Evolutionary conservation across 2,888 invertebrate species (phyloP).

Genomic region (Torymus tubicola): DNA sequence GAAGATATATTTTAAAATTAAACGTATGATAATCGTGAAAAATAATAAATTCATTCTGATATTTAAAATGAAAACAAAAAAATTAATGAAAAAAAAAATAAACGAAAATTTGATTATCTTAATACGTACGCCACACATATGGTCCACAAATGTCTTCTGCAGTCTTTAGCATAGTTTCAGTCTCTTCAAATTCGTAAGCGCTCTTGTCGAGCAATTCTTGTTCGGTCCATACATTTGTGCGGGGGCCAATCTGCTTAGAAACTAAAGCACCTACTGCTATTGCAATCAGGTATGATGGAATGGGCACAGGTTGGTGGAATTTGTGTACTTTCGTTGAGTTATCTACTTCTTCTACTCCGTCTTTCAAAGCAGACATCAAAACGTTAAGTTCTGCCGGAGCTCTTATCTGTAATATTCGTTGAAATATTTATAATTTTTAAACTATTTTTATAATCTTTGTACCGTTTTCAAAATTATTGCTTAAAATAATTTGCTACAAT

Average conservation of each 20-base stretch:
- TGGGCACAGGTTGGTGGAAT: constrained; percentile 88
- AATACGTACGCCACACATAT: constrained; percentile 87
- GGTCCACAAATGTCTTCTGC: constrained; percentile 92
- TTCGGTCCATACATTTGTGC: constrained; percentile 94
- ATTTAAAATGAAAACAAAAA: too few species aligned
- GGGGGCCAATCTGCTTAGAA: constrained; percentile 85
- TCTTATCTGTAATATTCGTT: constrained; percentile 78
- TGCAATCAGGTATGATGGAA: constrained; percentile 93
- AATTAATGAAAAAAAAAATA: too few species aligned
- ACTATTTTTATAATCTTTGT: too few species aligned
- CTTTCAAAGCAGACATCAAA: constrained; percentile 90
- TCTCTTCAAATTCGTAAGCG: constrained; percentile 93
- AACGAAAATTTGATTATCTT: too few species aligned
- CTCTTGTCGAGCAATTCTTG: constrained; percentile 88
- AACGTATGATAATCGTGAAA: too few species aligned
- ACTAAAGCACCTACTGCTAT: constrained; percentile 91
- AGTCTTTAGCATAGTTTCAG: constrained; percentile 87
- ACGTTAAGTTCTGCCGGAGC: constrained; percentile 88
- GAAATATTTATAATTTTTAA: constrained; percentile 29
- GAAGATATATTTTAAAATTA: too few species aligned
- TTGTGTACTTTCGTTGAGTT: constrained; percentile 77
- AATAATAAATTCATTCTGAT: too few species aligned
- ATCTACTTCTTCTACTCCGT: constrained; percentile 75
- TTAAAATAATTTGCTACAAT: background rate
- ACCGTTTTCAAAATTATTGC: background rate